Evolutionary conservation across 2,888 invertebrate species (phyloP), one percentile per base, ranked within the genome.

Genomic region (Pardosa pseudoannulata): DNA sequence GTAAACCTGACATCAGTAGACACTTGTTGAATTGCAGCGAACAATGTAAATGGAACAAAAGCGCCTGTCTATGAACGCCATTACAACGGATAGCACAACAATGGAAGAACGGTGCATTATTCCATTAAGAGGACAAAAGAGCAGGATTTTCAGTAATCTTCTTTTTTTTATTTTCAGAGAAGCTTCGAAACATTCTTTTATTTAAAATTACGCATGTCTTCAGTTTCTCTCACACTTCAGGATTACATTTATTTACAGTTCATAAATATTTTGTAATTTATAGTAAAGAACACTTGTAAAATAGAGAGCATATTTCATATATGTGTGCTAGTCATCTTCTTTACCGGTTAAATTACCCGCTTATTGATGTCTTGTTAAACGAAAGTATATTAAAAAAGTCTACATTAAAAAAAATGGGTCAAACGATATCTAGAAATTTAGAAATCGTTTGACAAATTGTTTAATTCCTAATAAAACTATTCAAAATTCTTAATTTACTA

Each of bases 101-200:
- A 79, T 64, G 23, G 79, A 11, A 28, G 19, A 36, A 29, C 41
- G 27, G 39, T 64, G 64, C 79, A 72, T 79, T 79, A 71, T 79
- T 79, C 65, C 79, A 79, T 79, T 79, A 79, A 29, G 41, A 64
- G 64, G 41, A 79, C 79, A 79, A 79, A 72, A 19, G 71, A 64
- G 9, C 32, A 19, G 13, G 71, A 64, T 72, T 79, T 72, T 79
- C 65, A 62, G 56, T 79, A 56, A 79, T 68, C 70, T 72, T 71
- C 32, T 79, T 79, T 32, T n/a, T 78, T 70, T 50, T 68, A 46
- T 68, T 70, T 78, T 70, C n/a, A 36, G 31, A 32, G 32, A 56
- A 29, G n/a, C n/a, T 31, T 13, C 29, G 31, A 31, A 16, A n/a
- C 67, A 27, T 7, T 71, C 71, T 64, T 70, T 79, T 79, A 71